phyloP scores from a whole-genome alignment of 2,888 invertebrate species.

The Drosophila demipolita region DNA sequence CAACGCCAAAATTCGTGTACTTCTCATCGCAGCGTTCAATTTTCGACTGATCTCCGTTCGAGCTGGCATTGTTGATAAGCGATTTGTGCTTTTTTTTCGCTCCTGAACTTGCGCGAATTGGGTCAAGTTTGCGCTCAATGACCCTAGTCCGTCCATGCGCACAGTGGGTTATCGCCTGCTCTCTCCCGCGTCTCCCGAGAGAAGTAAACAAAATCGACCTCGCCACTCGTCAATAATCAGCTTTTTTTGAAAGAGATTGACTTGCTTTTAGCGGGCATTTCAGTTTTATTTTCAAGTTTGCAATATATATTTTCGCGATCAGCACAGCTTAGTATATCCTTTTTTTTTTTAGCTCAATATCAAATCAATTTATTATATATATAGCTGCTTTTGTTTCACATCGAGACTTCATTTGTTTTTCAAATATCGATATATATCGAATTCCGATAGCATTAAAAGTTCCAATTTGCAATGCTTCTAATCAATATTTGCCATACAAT shows the following conservation, averaged over 20 bases:
- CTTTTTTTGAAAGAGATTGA: neutral
- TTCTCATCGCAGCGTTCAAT: constrained; percentile 56
- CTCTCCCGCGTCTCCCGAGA: constrained; percentile 12
- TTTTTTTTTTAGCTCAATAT: no score
- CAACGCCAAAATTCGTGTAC: constrained; percentile 37
- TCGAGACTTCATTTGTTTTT: neutral
- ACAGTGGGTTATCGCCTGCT: constrained; percentile 53
- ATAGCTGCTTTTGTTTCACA: neutral
- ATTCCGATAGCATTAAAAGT: neutral
- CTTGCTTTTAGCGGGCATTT: neutral
- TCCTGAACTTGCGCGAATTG: constrained; percentile 67
- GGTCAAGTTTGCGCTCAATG: constrained; percentile 65
- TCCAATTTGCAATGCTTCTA: neutral
- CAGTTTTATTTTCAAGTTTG: neutral
- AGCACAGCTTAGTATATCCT: neutral
- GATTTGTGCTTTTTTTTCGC: constrained; percentile 31
- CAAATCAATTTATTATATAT: neutral
- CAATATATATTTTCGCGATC: neutral
- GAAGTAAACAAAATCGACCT: constrained; percentile 57
- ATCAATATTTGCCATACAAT: neutral
- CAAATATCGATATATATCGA: neutral
- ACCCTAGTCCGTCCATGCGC: constrained; percentile 10
- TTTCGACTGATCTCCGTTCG: constrained; percentile 47
- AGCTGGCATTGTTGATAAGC: constrained; percentile 49
- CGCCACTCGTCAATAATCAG: constrained; percentile 6